These are phyloP conservation scores for Falcunculus frontatus DNA, from an alignment of 2,113 vertebrate species.

Conservation along the genomic window DNA sequence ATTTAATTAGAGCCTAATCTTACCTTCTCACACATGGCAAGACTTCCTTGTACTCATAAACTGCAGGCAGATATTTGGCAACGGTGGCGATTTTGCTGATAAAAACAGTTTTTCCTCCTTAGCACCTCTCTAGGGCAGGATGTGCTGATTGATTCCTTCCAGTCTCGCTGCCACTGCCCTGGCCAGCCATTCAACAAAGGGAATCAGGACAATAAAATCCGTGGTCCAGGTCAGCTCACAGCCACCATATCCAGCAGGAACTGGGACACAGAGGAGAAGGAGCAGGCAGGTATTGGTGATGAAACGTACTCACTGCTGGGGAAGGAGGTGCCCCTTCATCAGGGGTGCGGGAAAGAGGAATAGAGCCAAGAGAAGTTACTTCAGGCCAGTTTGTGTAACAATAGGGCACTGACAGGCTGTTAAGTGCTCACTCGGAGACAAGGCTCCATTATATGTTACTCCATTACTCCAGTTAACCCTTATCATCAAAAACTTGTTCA, in stretches of 20 bases:
- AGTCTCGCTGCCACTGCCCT: not conserved
- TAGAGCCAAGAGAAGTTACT: not conserved
- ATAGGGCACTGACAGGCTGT: not conserved
- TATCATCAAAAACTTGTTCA: not conserved
- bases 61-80: not conserved
- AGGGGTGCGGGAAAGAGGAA: not conserved
- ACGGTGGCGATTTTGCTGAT: not conserved
- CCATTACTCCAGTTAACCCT: not conserved
- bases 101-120: not conserved
- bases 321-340: not conserved
- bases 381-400: not conserved
- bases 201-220: not conserved
- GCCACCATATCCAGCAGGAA: not conserved
- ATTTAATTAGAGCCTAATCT: slow-evolving; percentile 23
- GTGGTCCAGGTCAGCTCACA: not conserved
- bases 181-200: not conserved
- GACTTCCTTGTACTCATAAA: not conserved
- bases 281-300: not conserved
- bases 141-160: not conserved
- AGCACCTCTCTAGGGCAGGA: not conserved
- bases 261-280: not conserved
- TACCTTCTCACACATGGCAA: not conserved
- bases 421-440: not conserved
- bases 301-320: not conserved
- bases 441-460: not conserved